These are phyloP conservation scores for Drosophila mettleri DNA, from an alignment of 2,888 invertebrate species.

Conservation along the genomic window DNA sequence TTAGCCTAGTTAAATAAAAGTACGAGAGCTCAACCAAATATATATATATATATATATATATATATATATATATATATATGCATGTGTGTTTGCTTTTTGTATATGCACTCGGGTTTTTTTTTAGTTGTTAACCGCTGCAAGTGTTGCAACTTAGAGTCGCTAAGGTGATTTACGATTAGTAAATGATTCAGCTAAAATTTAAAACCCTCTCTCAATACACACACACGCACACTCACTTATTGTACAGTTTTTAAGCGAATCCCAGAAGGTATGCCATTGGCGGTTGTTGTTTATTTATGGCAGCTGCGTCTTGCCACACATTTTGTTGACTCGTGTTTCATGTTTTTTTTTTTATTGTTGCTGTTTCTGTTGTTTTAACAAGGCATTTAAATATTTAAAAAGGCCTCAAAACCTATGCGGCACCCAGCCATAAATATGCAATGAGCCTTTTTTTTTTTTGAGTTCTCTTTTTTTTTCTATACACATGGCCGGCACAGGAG, in stretches of 20 bases:
- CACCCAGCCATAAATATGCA: conserved; percentile 71
- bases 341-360: conserved; percentile 12
- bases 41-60: neutral
- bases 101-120: neutral
- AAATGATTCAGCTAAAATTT: conserved; percentile 37
- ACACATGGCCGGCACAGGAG: conserved; percentile 19
- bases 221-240: neutral
- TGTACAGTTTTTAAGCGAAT: conserved; percentile 28
- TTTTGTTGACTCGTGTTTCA: conserved; percentile 34
- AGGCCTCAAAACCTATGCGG: conserved; percentile 56
- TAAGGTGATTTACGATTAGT: conserved; percentile 36
- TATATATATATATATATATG: conserved; percentile 6
- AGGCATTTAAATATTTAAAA: conserved; percentile 76
- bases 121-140: conserved; percentile 10
- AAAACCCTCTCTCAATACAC: conserved; percentile 10
- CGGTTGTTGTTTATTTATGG: conserved; percentile 70
- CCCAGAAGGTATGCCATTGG: conserved; percentile 49
- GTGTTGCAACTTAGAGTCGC: conserved; percentile 14
- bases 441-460: conserved; percentile 55
- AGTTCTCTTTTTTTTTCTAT: conserved; percentile 20
- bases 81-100: neutral
- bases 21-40: conserved; percentile 38
- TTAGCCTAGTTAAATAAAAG: conserved; percentile 79
- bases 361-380: conserved; percentile 42
- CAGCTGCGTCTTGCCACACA: conserved; percentile 60